Conservation (phyloP, 2,888 invertebrate genomes). For the Watsonalla cultraria region DNA sequence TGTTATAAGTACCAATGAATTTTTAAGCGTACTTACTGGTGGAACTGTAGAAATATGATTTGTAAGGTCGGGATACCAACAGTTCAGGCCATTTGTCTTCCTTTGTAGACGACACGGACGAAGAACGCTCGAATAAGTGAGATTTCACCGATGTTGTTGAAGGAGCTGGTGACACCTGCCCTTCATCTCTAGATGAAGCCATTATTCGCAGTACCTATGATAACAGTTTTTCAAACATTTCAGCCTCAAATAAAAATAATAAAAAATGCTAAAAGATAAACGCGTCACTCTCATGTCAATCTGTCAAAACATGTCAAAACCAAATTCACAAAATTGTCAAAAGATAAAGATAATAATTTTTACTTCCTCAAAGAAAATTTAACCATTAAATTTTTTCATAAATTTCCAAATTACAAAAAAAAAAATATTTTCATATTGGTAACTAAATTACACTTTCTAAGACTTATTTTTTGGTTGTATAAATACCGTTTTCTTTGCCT, state of each 20-base stretch:
- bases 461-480: too few relatives aligned
- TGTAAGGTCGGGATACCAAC: constrained; percentile 63
- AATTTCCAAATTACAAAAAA: too few relatives aligned
- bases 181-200: constrained; percentile 57
- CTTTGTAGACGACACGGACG: constrained; percentile 55
- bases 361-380: too few relatives aligned
- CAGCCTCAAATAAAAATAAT: constrained; percentile 21
- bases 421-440: too few relatives aligned
- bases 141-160: constrained; percentile 57
- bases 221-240: constrained; percentile 34
- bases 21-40: constrained; percentile 73
- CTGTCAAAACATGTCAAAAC: background rate
- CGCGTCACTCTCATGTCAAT: constrained; percentile 18
- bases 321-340: too few relatives aligned
- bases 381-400: too few relatives aligned
- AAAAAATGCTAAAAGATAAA: constrained; percentile 12
- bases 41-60: constrained; percentile 62
- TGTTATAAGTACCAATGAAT: too few relatives aligned
- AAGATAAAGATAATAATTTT: too few relatives aligned
- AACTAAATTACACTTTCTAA: too few relatives aligned
- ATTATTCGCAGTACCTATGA: constrained; percentile 26
- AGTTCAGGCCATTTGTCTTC: constrained; percentile 76
- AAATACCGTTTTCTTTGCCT: too few relatives aligned
- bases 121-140: constrained; percentile 55
- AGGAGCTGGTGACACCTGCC: constrained; percentile 52